phyloP scores from a whole-genome alignment of 2,113 vertebrate genomes.

The Symphodus melops region DNA sequence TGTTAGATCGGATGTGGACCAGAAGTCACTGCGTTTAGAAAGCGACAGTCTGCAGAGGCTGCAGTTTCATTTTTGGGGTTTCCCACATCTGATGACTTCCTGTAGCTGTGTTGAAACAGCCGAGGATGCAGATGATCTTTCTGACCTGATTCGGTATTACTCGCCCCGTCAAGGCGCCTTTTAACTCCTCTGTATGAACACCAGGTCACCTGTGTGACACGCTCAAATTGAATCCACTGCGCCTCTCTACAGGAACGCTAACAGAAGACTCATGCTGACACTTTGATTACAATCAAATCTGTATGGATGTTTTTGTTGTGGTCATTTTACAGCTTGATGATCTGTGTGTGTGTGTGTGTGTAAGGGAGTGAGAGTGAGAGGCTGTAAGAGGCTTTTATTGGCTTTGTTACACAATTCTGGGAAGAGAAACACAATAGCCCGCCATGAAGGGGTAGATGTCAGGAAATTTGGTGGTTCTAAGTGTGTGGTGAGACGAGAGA shows the following conservation, averaged over 20 bases:
- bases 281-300: too few species aligned
- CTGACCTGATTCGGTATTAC: not conserved
- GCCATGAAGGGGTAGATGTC: constrained; percentile 23
- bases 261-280: too few species aligned
- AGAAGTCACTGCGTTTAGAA: not conserved
- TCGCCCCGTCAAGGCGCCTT: not conserved
- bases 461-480: constrained; percentile 35
- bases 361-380: not conserved
- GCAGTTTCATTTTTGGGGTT: not conserved
- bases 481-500: not conserved
- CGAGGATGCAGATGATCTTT: too few species aligned
- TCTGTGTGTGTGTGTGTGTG: not conserved
- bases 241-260: too few species aligned
- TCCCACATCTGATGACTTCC: not conserved
- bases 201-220: too few species aligned
- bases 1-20: not conserved
- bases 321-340: too few species aligned
- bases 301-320: too few species aligned
- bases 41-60: not conserved
- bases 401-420: constrained; percentile 48
- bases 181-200: not conserved
- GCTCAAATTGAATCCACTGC: too few species aligned
- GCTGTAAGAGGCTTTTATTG: constrained; percentile 49
- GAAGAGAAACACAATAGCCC: constrained; percentile 56
- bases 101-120: not conserved